Conservation (phyloP, 1,140 invertebrate genomes). For the Mercenaria mercenaria region DNA sequence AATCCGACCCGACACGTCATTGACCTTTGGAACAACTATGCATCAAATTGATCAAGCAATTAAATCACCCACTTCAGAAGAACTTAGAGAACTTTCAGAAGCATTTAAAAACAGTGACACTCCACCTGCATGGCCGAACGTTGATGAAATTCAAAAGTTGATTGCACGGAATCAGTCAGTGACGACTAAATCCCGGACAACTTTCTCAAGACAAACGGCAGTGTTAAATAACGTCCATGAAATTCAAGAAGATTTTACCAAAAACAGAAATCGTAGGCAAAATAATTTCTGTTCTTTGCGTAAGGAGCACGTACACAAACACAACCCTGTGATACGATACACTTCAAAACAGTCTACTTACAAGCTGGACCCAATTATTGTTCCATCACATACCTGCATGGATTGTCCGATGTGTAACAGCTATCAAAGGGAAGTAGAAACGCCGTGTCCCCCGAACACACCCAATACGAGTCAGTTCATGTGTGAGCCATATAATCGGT, state of each 20-base stretch:
- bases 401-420: conserved; percentile 75
- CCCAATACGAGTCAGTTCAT: conserved; percentile 57
- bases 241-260: not conserved
- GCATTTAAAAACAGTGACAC: conserved; percentile 31
- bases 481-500: not conserved
- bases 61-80: conserved; percentile 29
- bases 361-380: conserved; percentile 71
- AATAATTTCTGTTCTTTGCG: not conserved
- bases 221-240: conserved; percentile 6
- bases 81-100: conserved; percentile 53
- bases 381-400: conserved; percentile 72
- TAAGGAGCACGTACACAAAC: conserved; percentile 14
- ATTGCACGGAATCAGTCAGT: conserved; percentile 4
- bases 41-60: conserved; percentile 37
- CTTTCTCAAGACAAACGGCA: conserved; percentile 1
- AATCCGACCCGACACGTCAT: conserved; percentile 48
- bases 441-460: conserved; percentile 71
- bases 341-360: conserved; percentile 60
- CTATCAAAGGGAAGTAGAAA: conserved; percentile 48
- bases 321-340: conserved; percentile 65
- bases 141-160: conserved; percentile 58
- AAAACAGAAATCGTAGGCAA: not conserved
- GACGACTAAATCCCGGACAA: not conserved
- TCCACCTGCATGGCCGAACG: conserved; percentile 45
- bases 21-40: conserved; percentile 60